Evolutionary conservation across 2,888 invertebrate genomes (phyloP).

Genomic region (Ethmia dodecea): DNA sequence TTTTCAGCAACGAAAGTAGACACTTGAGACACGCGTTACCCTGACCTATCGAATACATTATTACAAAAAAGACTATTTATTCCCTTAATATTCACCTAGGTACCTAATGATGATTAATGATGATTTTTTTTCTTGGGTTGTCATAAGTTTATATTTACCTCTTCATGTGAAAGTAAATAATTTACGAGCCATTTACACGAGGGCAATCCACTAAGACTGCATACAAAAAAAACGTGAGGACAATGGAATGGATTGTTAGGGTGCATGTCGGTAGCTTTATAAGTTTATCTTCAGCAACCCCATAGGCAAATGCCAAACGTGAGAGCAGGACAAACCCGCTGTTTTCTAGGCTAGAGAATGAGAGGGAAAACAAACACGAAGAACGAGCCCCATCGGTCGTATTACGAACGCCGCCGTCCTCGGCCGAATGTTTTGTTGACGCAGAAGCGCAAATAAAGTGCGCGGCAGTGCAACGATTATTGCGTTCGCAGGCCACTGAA

Average conservation of each 20-base stretch:
- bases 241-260: no score
- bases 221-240: no score
- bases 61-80: no score
- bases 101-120: no score
- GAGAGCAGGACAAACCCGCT: conserved; percentile 37
- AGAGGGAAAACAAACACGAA: conserved; percentile 40
- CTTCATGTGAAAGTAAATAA: background rate
- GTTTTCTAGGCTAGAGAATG: conserved; percentile 38
- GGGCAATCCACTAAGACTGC: no score
- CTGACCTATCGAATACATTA: no score
- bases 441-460: conserved; percentile 69
- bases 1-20: no score
- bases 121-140: no score
- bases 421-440: conserved; percentile 57
- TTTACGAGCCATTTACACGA: no score
- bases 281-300: conserved; percentile 40
- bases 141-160: no score
- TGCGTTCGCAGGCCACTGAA: conserved; percentile 62
- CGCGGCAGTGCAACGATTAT: conserved; percentile 74
- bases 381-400: conserved; percentile 6
- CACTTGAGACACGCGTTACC: no score
- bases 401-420: conserved; percentile 10
- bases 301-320: conserved; percentile 39
- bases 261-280: conserved; percentile 4
- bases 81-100: no score